These are phyloP conservation scores for Phoenoteleia sp. DNA, from an alignment of 2,888 invertebrate genomes.

Conservation along the genomic window DNA sequence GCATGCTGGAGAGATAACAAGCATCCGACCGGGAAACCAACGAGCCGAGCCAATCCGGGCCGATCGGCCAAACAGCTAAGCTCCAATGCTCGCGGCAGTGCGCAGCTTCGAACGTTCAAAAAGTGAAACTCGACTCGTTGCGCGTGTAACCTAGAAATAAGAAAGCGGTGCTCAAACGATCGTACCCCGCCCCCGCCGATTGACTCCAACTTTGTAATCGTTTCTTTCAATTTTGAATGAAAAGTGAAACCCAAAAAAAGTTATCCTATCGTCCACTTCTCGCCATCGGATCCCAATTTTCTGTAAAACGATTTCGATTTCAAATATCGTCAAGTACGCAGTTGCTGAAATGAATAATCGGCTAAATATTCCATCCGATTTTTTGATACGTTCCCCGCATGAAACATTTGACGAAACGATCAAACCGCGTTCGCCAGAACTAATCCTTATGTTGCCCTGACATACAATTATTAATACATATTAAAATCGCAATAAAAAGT, in stretches of 20 bases:
- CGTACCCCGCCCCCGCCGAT: conserved; percentile 33
- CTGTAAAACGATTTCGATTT: no score
- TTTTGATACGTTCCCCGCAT: neutral
- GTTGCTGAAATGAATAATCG: no score
- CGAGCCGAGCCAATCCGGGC: conserved; percentile 68
- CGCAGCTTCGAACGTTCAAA: conserved; percentile 85
- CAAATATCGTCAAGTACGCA: no score
- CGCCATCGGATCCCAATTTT: no score
- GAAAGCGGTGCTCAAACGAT: conserved; percentile 84
- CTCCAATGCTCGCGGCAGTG: conserved; percentile 77
- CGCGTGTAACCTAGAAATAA: conserved; percentile 87
- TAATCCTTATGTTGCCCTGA: conserved; percentile 52
- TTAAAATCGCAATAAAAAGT: conserved; percentile 45
- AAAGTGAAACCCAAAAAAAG: conserved; percentile 45
- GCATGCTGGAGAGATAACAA: conserved; percentile 60
- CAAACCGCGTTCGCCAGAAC: conserved; percentile 10
- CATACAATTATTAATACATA: conserved; percentile 53
- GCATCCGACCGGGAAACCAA: conserved; percentile 69
- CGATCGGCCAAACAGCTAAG: conserved; percentile 76
- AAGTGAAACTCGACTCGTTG: conserved; percentile 86
- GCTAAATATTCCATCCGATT: neutral
- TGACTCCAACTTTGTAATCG: conserved; percentile 16
- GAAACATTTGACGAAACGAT: conserved; percentile 20
- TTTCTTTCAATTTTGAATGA: conserved; percentile 35
- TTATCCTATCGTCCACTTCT: no score